phyloP scores from a whole-genome alignment of 1,140 invertebrate genomes.

The Diachasma alloeum region DNA sequence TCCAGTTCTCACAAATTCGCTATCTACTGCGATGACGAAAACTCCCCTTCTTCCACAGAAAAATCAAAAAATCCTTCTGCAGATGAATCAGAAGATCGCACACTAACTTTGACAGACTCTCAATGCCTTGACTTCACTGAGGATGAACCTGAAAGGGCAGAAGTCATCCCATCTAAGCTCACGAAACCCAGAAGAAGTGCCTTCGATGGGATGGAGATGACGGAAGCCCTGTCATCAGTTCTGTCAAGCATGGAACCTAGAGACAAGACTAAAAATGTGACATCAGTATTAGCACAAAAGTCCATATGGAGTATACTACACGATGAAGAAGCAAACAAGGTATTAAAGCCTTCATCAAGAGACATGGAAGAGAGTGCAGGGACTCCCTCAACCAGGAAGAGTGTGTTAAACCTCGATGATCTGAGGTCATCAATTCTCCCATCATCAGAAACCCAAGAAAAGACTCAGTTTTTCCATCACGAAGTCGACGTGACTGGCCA shows the following conservation, averaged over 20 bases:
- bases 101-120: neutral
- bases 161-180: neutral
- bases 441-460: neutral
- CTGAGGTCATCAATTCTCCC: conserved; percentile 19
- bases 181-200: neutral
- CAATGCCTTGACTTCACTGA: neutral
- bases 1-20: neutral
- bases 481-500: neutral
- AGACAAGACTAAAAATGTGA: neutral
- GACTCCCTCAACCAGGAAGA: neutral
- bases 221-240: neutral
- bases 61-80: neutral
- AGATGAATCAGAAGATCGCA: neutral
- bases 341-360: too few relatives aligned
- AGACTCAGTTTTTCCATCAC: neutral
- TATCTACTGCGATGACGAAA: conserved; percentile 22
- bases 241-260: neutral
- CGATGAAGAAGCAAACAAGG: neutral
- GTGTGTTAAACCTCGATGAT: conserved; percentile 13
- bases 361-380: too few relatives aligned
- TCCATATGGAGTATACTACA: neutral
- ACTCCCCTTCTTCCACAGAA: neutral
- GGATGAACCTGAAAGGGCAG: neutral
- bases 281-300: too few relatives aligned
- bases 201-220: conserved; percentile 25